These are phyloP conservation scores for Hyposoter dolosus DNA, from an alignment of 2,888 invertebrate species.

Conservation along the genomic window DNA sequence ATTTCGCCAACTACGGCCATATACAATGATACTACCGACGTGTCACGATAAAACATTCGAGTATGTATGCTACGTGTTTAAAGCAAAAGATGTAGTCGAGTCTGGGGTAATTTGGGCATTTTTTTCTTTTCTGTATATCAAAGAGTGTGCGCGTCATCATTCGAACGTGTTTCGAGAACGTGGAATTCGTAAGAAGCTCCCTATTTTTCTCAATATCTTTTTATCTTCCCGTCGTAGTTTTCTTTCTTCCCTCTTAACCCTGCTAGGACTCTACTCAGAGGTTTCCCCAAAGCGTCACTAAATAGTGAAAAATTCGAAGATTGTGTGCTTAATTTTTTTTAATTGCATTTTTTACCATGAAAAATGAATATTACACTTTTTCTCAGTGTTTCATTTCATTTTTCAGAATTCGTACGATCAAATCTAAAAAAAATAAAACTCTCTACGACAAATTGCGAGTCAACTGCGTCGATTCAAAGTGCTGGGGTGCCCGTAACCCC, in stretches of 20 bases:
- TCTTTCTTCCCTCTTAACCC: not conserved
- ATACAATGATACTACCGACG: constrained; percentile 72
- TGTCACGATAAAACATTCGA: constrained; percentile 74
- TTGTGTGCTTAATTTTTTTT: no score
- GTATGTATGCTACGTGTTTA: constrained; percentile 68
- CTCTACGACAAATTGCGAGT: no score
- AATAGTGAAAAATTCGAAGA: no score
- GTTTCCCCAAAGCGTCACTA: no score
- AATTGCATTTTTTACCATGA: no score
- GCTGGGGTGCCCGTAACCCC: no score
- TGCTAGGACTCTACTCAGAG: no score
- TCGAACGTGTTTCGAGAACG: constrained; percentile 67
- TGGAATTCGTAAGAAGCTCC: constrained; percentile 67
- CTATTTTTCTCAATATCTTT: constrained; percentile 50
- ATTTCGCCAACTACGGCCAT: constrained; percentile 73
- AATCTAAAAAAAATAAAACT: no score
- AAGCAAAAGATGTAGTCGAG: constrained; percentile 51
- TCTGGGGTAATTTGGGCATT: constrained; percentile 32
- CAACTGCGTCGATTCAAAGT: no score
- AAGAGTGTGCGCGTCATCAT: constrained; percentile 65
- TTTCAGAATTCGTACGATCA: no score
- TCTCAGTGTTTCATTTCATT: no score
- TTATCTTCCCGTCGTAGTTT: constrained; percentile 19
- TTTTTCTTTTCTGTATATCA: constrained; percentile 33
- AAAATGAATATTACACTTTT: no score